Percentiles rank a stretch among this genome's conserved stretches.
These are phyloP conservation scores for Ophonus ardosiacus DNA, from an alignment of 2,888 invertebrate species.

Conservation along the genomic window DNA sequence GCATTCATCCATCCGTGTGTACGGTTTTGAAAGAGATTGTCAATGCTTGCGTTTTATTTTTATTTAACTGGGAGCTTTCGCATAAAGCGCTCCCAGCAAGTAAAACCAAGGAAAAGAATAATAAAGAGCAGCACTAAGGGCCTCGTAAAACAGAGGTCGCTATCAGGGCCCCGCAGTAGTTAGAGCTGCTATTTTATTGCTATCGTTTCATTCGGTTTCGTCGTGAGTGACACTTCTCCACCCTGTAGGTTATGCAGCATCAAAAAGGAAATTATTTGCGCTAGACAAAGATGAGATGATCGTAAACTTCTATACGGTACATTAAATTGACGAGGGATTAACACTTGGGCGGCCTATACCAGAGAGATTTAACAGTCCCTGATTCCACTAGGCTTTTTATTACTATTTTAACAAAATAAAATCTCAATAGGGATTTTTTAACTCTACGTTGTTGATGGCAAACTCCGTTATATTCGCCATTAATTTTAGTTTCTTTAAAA, in stretches of 20 bases:
- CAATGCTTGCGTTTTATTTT: conserved; percentile 69
- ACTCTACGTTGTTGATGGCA: no score
- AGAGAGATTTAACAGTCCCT: not conserved
- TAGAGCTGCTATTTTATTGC: conserved; percentile 71
- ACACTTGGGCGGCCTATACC: not conserved
- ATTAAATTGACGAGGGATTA: not conserved
- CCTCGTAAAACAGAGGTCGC: conserved; percentile 71
- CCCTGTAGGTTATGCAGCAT: conserved; percentile 16
- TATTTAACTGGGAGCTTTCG: conserved; percentile 68
- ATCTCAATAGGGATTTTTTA: no score
- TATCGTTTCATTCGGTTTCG: conserved; percentile 69
- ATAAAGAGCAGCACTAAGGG: conserved; percentile 72
- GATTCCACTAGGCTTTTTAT: not conserved
- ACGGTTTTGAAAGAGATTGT: conserved; percentile 66
- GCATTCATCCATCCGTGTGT: conserved; percentile 16
- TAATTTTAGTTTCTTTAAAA: no score
- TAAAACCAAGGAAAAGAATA: conserved; percentile 72
- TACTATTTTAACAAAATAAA: not conserved
- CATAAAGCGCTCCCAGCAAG: conserved; percentile 70
- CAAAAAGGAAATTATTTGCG: conserved; percentile 25
- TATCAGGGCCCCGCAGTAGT: conserved; percentile 69
- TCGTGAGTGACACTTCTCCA: conserved; percentile 63
- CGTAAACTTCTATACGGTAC: conserved; percentile 1
- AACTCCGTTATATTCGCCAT: no score
- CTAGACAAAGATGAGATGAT: conserved; percentile 1